Conservation (phyloP, 2,888 invertebrate species). For the Rhimphoctona megacephalus region DNA sequence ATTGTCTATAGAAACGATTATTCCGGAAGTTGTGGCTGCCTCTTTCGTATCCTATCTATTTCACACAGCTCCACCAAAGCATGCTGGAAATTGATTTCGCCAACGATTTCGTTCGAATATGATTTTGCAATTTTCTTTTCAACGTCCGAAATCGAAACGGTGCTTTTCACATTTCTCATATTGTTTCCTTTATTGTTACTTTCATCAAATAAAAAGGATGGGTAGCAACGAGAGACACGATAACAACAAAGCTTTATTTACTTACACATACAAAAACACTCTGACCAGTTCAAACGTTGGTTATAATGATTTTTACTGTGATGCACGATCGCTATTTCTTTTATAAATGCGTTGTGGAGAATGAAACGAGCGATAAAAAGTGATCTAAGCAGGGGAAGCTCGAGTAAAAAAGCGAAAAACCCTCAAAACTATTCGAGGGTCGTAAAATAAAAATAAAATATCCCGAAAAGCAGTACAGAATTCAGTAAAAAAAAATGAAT, state of each 20-base stretch:
- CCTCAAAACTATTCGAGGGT: background rate
- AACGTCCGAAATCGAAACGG: background rate
- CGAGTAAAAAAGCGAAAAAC: background rate
- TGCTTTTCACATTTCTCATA: constrained; percentile 1
- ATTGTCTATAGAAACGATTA: background rate
- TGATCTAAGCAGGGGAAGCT: background rate
- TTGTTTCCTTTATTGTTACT: background rate
- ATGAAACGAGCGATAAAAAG: constrained; percentile 2
- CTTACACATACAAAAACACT: background rate
- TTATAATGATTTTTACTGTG: background rate
- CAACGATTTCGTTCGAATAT: background rate
- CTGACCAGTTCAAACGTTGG: background rate
- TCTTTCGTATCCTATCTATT: background rate
- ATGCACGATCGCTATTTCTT: background rate
- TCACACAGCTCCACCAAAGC: background rate
- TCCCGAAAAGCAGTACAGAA: background rate
- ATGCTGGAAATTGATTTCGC: background rate
- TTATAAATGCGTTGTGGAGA: background rate
- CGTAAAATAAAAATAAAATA: constrained; percentile 6
- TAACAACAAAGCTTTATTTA: constrained; percentile 3
- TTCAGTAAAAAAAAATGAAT: constrained; percentile 11
- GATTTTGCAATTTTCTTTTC: background rate
- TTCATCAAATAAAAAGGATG: background rate
- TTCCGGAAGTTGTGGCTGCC: background rate
- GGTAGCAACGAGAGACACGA: background rate